Conservation (phyloP, 2,797 vertebrate genomes). For the Sus cebifrons region DNA sequence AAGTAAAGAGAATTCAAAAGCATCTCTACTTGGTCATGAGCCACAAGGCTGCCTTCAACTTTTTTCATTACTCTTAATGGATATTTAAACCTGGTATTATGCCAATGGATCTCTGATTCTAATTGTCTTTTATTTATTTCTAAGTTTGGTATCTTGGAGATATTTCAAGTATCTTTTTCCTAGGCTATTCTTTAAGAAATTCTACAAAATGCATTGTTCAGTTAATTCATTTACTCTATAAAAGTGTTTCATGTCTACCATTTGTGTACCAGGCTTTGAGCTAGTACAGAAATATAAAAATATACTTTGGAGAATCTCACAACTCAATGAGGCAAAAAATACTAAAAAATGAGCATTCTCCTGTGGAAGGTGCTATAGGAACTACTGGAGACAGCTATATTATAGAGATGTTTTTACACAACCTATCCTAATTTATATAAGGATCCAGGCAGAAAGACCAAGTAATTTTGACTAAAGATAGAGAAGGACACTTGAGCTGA, state of each 20-base stretch:
- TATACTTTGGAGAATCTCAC: background rate
- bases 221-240: background rate
- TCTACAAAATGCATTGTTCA: background rate
- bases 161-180: background rate
- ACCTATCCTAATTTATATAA: background rate
- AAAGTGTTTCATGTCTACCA: background rate
- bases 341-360: background rate
- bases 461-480: background rate
- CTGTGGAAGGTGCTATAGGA: background rate
- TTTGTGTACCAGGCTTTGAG: background rate
- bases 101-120: background rate
- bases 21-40: background rate
- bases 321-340: conserved; percentile 1
- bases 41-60: background rate
- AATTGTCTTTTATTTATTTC: background rate
- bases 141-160: background rate
- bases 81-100: background rate
- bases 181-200: background rate
- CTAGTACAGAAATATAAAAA: background rate
- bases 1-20: background rate
- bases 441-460: background rate
- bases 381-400: background rate
- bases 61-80: background rate
- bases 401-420: background rate
- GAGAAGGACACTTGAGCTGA: background rate